These are phyloP conservation scores for Lasioglossum figueresi DNA, from an alignment of 2,888 invertebrate genomes.

Conservation along the genomic window DNA sequence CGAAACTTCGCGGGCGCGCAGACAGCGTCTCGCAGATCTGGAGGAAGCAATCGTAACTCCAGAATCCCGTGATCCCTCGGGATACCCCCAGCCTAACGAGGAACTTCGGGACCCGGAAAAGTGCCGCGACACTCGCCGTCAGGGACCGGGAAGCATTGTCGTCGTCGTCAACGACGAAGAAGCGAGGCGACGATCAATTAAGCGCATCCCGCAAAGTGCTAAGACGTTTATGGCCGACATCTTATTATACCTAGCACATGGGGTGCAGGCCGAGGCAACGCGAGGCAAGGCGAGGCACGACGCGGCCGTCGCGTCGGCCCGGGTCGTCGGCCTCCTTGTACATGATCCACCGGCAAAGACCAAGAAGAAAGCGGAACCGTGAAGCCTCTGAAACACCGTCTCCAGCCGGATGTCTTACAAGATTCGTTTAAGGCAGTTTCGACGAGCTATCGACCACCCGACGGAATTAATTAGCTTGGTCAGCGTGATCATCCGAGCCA, in stretches of 20 bases:
- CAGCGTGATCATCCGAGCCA: conserved; percentile 21
- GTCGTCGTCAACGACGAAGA: conserved; percentile 20
- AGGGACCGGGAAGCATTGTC: conserved; percentile 35
- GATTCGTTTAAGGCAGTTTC: conserved; percentile 74
- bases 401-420: conserved; percentile 74
- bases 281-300: not conserved
- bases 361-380: conserved; percentile 68
- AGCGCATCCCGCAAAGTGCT: conserved; percentile 82
- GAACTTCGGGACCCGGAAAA: conserved; percentile 31
- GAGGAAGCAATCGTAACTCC: not conserved
- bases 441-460: conserved; percentile 57
- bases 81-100: conserved; percentile 21
- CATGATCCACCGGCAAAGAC: conserved; percentile 47
- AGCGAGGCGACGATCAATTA: conserved; percentile 78
- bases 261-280: conserved; percentile 50
- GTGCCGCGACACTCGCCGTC: conserved; percentile 52
- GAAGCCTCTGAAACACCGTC: conserved; percentile 69
- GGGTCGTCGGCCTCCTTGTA: conserved; percentile 71
- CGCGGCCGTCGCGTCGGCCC: not conserved
- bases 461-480: conserved; percentile 66
- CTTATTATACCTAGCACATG: conserved; percentile 76
- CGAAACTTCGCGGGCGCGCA: conserved; percentile 3
- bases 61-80: conserved; percentile 17
- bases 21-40: not conserved
- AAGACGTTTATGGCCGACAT: conserved; percentile 82